A percentile compares a stretch with the other conserved stretches of the same genome.
Conservation (phyloP, 30 jellyfish, hydroid and myxozoan genomes). For the Turritopsis dohrnii region DNA sequence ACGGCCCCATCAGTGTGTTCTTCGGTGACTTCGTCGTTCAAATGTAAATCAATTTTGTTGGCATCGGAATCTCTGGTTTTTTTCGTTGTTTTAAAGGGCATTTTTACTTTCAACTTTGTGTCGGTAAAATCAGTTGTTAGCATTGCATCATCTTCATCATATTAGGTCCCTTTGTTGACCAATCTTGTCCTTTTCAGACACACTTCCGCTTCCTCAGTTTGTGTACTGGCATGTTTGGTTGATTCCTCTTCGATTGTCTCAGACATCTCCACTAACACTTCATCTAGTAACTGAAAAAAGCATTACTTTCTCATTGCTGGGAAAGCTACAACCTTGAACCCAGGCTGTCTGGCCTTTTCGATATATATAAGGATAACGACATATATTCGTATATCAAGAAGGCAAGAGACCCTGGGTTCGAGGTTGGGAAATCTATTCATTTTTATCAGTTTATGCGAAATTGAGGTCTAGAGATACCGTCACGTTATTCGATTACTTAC, state of each 20-base stretch:
- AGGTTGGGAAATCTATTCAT: background rate
- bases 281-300: background rate
- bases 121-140: background rate
- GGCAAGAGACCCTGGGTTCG: background rate
- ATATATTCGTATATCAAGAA: background rate
- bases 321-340: too few species aligned
- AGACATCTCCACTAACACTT: background rate
- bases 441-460: too few species aligned
- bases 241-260: background rate
- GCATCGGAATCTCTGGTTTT: background rate
- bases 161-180: background rate
- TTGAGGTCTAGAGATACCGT: slow-evolving; percentile 5
- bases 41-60: background rate
- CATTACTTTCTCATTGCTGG: too few species aligned
- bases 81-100: background rate
- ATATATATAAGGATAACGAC: background rate
- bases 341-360: too few species aligned
- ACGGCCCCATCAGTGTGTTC: slow-evolving; percentile 26
- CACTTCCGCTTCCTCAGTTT: background rate
- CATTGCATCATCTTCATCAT: background rate
- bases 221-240: background rate
- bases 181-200: background rate
- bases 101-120: background rate
- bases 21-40: background rate
- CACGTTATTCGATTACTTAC: slow-evolving; percentile 19